phyloP scores from a whole-genome alignment of 2,888 invertebrate species.

The Melieria picta region DNA sequence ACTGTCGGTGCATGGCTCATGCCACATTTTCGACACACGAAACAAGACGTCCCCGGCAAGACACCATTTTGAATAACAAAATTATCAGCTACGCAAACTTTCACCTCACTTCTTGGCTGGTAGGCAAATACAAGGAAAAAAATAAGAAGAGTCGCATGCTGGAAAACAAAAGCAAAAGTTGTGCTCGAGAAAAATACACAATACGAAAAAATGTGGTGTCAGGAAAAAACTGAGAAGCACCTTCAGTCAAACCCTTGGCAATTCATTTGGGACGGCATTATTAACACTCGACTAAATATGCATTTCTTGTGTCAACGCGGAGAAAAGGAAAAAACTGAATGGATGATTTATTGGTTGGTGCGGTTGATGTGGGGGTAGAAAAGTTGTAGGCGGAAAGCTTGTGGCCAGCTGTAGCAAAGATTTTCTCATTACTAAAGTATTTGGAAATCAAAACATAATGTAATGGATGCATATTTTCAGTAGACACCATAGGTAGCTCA shows the following conservation, averaged over 20 bases:
- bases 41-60: conserved; percentile 38
- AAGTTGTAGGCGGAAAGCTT: not conserved
- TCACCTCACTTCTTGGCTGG: conserved; percentile 35
- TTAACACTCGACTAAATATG: conserved; percentile 67
- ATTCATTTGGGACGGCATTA: conserved; percentile 60
- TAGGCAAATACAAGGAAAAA: conserved; percentile 9
- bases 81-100: conserved; percentile 54
- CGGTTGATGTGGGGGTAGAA: too few relatives aligned
- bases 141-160: conserved; percentile 19
- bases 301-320: conserved; percentile 53
- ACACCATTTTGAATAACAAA: conserved; percentile 64
- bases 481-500: too few relatives aligned
- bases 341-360: too few relatives aligned
- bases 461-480: too few relatives aligned
- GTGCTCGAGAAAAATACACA: conserved; percentile 4
- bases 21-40: not conserved
- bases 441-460: too few relatives aligned
- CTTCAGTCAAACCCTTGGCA: conserved; percentile 31
- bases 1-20: conserved; percentile 45
- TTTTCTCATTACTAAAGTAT: too few relatives aligned
- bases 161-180: conserved; percentile 34
- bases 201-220: too few relatives aligned
- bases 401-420: not conserved
- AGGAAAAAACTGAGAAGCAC: not conserved
- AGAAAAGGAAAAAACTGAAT: conserved; percentile 10